Base-by-base conservation (phyloP, 2,888 invertebrate species). In the Meteorus colon region DNA sequence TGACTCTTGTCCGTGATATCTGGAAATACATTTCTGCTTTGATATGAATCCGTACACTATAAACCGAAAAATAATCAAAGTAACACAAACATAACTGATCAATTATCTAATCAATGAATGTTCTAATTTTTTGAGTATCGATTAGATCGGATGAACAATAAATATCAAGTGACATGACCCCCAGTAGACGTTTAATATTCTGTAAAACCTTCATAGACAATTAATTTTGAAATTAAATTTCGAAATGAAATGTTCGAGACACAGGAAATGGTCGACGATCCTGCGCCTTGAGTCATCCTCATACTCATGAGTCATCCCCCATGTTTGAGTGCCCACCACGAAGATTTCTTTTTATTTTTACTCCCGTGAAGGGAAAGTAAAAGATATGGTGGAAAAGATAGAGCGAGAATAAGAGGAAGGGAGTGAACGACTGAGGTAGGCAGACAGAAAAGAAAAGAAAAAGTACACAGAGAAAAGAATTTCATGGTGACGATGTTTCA, bases 241-340 rank as follows among this genome's bases (percentile, higher is more conserved):
- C 59, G 24, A 70, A 66, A 70, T 51, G 41, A 48, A 70, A 41
- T 31, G 29, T 14, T 73, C 48, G n/a, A 27, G 5, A 24, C 72
- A 31, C 72, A 83, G 84, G 85, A 86, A 87, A 87, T 87, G 80
- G 86, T 80, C 82, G 81, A 82, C 86, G 81, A 85, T 87, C 86
- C 82, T 84, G 75, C 78, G 80, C 81, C 83, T 85, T 89, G 88
- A 89, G 86, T 89, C 88, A 88, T 83, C 77, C 75, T 81, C 55
- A 55, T 66, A 78, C 75, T 19, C 83, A 84, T 86, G 88, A 88
- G 82, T 88, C 87, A 87, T 83, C 71, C 71, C 82, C 80, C 84
- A 72, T 72, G 66, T 55, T 55, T 19, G 19, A 55, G 65, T 71
- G 65, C 74, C 73, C 75, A 74, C 66, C 66, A 67, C 73, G 71